Base-by-base conservation (phyloP, 2,797 vertebrate species). In the Crypturellus tataupa region DNA sequence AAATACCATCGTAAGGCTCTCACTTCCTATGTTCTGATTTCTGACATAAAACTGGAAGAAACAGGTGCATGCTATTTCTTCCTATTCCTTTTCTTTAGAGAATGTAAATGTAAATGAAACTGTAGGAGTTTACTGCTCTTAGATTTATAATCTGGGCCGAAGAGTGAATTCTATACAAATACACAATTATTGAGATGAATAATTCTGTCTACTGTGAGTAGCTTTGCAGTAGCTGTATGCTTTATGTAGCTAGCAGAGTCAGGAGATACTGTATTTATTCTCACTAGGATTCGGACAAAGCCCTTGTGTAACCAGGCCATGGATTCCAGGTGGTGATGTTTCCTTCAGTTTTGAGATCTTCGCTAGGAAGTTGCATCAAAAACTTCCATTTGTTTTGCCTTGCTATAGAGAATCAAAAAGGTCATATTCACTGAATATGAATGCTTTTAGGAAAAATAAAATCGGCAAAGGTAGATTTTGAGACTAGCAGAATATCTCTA, bases 71-170 rank as follows among this genome's bases (percentile, higher is more conserved):
- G 47, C 35, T 35, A 17, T 31, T 67, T 39, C 19, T 31, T 67
- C 33, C 77, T 10, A 27, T 8, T 49, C 6, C 75, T 6, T 17
- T 78, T 29, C 71, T 8, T 53, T 80, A 40, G 24, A 46, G 14
- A 79, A 75, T 44, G 58, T n/a, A 40, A 68, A 11, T 3, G 11
- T 11, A 11, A 0, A 0, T 25, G 4, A 53, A 56, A 35, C 8
- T 73, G 1, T 56, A 10, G 44, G 18, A 64, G 9, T 70, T 87
- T 65, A 25, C 44, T 19, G 5, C 6, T 51, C 39, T 70, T 24
- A 72, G 15, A 70, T 79, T 72, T 80, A 49, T 39, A 51, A 82
- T 33, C 10, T 56, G 31, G 19, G 4, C 15, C 29, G 39, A 10
- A 40, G 7, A 68, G 33, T 40, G 37, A 65, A 81, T 56, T 4